These are phyloP conservation scores for Parnassius orleans DNA, from an alignment of 2,888 invertebrate genomes.

Conservation along the genomic window DNA sequence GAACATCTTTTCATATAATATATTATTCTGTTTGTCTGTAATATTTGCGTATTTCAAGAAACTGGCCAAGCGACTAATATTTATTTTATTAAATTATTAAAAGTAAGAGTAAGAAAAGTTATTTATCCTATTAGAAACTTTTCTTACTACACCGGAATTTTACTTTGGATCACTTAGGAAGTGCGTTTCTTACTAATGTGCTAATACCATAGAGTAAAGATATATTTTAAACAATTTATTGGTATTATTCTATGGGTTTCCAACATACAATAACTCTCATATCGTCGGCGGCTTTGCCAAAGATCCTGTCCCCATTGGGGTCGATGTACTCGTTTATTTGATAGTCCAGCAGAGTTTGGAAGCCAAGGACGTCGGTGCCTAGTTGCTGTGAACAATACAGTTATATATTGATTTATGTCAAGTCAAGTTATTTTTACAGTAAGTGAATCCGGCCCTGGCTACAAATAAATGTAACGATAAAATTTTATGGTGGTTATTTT, in stretches of 20 bases:
- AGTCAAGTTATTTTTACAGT: not conserved
- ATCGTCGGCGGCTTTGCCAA: constrained; percentile 87
- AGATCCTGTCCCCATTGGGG: constrained; percentile 86
- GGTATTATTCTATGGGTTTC: constrained; percentile 77
- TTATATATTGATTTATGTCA: not conserved
- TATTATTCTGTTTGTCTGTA: no score
- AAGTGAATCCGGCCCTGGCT: no score
- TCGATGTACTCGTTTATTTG: constrained; percentile 91
- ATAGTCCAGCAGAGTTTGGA: constrained; percentile 87
- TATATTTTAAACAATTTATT: not conserved
- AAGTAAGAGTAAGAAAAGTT: no score
- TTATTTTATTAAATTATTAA: no score
- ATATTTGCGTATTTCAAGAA: no score
- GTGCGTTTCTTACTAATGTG: constrained; percentile 8
- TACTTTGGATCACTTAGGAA: constrained; percentile 10
- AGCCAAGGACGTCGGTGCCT: constrained; percentile 88
- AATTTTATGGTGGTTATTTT: no score
- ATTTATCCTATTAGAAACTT: not conserved
- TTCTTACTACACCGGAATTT: constrained; percentile 10
- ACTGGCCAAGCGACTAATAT: no score
- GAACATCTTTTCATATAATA: no score
- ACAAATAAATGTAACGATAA: no score
- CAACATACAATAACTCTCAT: constrained; percentile 90
- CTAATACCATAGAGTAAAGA: constrained; percentile 17
- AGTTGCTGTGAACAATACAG: constrained; percentile 84